Conservation (phyloP, 2,797 vertebrate species). For the Bradypodion pumilum region DNA sequence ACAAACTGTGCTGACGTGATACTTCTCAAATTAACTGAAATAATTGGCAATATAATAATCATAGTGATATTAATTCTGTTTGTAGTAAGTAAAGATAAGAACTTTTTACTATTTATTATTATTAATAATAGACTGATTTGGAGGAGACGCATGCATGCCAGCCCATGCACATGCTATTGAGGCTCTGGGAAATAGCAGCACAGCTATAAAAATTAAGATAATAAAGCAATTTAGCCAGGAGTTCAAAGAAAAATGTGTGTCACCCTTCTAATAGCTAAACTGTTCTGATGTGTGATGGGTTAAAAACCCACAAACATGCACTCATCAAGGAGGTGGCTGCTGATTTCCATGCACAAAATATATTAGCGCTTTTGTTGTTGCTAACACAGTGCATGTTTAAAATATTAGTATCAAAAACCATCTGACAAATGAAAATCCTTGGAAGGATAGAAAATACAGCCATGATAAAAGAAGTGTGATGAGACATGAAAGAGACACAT, state of each 20-base stretch:
- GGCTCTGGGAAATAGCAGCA: not conserved
- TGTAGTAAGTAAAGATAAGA: conserved; percentile 45
- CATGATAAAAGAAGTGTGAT: conserved; percentile 34
- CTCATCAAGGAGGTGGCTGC: conserved; percentile 38
- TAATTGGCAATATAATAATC: not conserved
- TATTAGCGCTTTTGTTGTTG: conserved; percentile 26
- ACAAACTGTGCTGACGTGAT: conserved; percentile 6
- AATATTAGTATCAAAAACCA: conserved; percentile 13
- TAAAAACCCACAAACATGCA: conserved; percentile 39
- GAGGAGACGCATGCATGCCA: not conserved
- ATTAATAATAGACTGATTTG: conserved; percentile 39
- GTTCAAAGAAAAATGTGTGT: conserved; percentile 30
- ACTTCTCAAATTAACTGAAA: conserved; percentile 38
- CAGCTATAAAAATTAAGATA: conserved; percentile 28
- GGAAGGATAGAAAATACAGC: conserved; percentile 10
- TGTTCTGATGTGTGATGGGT: conserved; percentile 27
- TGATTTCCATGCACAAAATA: not conserved
- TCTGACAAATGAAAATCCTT: conserved; percentile 30
- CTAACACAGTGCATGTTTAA: conserved; percentile 46
- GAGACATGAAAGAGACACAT: conserved; percentile 32
- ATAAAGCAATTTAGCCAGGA: conserved; percentile 27
- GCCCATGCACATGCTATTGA: not conserved
- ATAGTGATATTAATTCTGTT: conserved; percentile 26
- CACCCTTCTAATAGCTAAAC: conserved; percentile 19
- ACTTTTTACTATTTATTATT: conserved; percentile 33